These are phyloP conservation scores for Zingel zingel DNA, from an alignment of 2,113 vertebrate species.

Conservation along the genomic window DNA sequence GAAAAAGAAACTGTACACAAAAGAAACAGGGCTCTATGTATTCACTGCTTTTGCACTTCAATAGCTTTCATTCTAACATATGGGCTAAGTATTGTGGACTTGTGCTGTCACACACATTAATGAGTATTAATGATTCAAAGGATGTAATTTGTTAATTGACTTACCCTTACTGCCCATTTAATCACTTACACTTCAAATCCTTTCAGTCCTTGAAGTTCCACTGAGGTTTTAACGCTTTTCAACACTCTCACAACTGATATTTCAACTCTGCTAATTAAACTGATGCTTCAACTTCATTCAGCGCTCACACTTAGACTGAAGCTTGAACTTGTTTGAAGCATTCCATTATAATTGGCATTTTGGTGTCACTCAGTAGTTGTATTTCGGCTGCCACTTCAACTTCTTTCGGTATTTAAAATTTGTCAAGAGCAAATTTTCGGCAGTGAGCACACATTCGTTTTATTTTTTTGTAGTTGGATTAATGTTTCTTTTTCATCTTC, in stretches of 20 bases:
- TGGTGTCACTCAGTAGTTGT: background rate
- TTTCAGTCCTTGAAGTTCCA: background rate
- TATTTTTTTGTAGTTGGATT: background rate
- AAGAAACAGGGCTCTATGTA: background rate
- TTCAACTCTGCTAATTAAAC: background rate
- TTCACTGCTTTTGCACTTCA: background rate
- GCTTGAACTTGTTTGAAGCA: background rate
- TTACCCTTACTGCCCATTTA: background rate
- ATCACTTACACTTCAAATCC: background rate
- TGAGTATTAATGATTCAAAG: background rate
- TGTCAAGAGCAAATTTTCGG: background rate
- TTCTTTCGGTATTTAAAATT: background rate
- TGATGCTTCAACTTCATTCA: background rate
- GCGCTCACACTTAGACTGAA: background rate
- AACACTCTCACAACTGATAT: background rate
- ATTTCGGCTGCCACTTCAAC: background rate
- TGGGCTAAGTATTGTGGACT: background rate
- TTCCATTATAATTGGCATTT: background rate
- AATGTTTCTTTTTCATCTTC: background rate
- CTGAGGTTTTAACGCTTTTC: background rate
- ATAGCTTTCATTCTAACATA: too few relatives aligned
- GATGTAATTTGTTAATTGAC: background rate
- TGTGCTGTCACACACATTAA: background rate
- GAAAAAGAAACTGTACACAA: background rate
- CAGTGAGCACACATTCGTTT: too few relatives aligned